Conservation (phyloP, 2,797 vertebrate species). For the Cuculus canorus region DNA sequence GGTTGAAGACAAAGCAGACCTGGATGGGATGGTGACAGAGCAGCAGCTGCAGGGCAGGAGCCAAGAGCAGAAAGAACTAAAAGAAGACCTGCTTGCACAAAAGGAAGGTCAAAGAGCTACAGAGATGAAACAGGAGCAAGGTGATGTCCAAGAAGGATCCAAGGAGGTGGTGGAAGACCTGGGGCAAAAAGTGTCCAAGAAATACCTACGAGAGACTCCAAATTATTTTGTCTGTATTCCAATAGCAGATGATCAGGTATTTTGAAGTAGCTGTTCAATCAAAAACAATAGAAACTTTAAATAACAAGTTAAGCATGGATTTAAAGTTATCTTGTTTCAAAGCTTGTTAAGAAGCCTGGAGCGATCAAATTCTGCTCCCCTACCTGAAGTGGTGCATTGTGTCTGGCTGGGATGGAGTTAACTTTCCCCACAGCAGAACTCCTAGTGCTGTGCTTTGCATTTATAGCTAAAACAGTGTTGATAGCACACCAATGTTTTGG, state of each 20-base stretch:
- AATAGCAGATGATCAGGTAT: constrained; percentile 64
- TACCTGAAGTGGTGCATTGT: not conserved
- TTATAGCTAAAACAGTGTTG: not conserved
- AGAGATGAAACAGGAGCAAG: not conserved
- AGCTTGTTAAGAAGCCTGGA: not conserved
- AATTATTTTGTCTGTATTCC: constrained; percentile 72
- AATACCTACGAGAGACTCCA: not conserved
- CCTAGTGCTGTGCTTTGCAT: not conserved
- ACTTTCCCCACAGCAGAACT: not conserved
- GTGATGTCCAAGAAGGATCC: not conserved
- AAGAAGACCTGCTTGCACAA: not conserved
- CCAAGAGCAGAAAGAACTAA: not conserved
- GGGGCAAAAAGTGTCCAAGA: not conserved
- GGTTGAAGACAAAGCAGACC: not conserved
- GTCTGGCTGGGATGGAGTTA: not conserved
- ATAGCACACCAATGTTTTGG: not conserved
- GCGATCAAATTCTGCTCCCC: not conserved
- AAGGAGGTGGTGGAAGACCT: not conserved
- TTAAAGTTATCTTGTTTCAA: not conserved
- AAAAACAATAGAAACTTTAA: not conserved
- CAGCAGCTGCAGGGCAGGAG: not conserved
- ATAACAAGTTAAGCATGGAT: not conserved
- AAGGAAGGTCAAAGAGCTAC: not conserved
- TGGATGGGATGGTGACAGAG: not conserved
- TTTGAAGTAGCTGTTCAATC: not conserved